phyloP scores from a whole-genome alignment of 2,113 vertebrate species.

The Lagopus leucura region DNA sequence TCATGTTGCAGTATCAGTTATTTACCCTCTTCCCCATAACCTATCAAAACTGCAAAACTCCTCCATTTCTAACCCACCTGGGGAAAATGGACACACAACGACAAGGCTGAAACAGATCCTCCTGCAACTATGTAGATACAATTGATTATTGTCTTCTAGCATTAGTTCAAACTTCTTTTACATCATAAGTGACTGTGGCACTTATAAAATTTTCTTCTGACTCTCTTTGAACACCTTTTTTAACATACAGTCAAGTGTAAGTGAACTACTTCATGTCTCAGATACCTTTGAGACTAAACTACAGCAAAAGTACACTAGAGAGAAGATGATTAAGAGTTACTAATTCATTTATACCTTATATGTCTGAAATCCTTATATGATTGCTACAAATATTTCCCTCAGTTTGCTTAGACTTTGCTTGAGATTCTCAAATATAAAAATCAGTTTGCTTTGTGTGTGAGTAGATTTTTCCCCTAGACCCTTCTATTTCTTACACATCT shows the following conservation, averaged over 20 bases:
- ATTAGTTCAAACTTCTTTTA: background rate
- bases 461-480: background rate
- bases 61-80: background rate
- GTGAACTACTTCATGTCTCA: background rate
- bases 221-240: background rate
- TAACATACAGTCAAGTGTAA: background rate
- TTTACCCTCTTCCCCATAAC: background rate
- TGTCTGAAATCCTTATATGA: background rate
- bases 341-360: background rate
- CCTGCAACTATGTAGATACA: background rate
- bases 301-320: background rate
- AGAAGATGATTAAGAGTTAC: background rate
- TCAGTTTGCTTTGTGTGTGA: background rate
- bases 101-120: background rate
- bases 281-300: background rate
- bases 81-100: background rate
- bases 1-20: background rate
- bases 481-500: background rate
- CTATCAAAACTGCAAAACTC: background rate
- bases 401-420: background rate
- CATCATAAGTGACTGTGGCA: background rate
- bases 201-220: background rate
- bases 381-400: background rate
- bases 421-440: background rate
- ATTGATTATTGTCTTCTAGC: background rate